Percentiles rank a stretch among this genome's conserved stretches.
These are phyloP conservation scores for Neotoxoptera formosana DNA, from an alignment of 1,140 invertebrate genomes.

Conservation along the genomic window DNA sequence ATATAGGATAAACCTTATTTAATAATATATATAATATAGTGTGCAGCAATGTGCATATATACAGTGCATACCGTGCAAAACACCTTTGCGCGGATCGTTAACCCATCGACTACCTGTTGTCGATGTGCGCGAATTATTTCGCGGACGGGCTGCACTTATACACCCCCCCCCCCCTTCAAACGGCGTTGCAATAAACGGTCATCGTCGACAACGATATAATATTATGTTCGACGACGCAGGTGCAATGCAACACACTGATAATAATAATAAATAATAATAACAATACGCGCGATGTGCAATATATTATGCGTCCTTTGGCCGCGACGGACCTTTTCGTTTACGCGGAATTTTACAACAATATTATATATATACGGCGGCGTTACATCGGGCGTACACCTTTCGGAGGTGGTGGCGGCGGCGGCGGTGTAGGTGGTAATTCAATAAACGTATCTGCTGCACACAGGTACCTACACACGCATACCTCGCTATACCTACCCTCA, in stretches of 20 bases:
- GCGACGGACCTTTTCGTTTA: constrained; percentile 19
- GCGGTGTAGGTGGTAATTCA: constrained; percentile 5
- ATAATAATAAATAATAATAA: background rate
- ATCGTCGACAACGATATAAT: background rate
- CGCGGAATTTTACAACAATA: background rate
- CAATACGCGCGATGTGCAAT: background rate
- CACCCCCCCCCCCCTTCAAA: background rate
- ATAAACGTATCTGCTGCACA: background rate
- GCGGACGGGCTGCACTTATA: background rate
- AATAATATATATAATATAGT: background rate
- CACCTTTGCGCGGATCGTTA: background rate
- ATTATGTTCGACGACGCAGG: background rate
- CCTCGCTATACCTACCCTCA: background rate
- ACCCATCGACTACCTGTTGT: background rate
- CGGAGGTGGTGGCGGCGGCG: too few species aligned
- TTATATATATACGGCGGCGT: too few species aligned
- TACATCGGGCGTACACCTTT: background rate
- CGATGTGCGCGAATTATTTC: background rate
- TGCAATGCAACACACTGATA: background rate
- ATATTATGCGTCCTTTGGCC: background rate
- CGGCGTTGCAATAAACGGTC: background rate
- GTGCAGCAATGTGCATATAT: too few species aligned
- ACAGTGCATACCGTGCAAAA: background rate
- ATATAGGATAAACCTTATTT: background rate
- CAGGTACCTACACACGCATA: background rate